phyloP scores from a whole-genome alignment of 2,797 vertebrate species.

The Melanotaenia maccullochi region DNA sequence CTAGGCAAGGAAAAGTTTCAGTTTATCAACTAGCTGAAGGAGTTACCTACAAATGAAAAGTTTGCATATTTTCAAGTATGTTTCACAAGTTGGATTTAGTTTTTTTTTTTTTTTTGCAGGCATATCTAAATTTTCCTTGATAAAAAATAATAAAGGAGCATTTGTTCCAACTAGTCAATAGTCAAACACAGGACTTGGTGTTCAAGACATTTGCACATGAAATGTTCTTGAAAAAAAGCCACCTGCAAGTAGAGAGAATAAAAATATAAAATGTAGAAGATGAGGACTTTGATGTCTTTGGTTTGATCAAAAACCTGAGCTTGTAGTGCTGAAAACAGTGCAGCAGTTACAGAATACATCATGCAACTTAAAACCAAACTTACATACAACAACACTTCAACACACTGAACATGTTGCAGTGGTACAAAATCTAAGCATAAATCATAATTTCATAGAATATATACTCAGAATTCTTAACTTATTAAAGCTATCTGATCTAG shows the following conservation, averaged over 20 bases:
- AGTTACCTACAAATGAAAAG: slow-evolving; percentile 4
- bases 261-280: slow-evolving; percentile 1
- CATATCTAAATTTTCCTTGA: not conserved
- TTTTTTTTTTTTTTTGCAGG: too few species aligned
- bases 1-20: slow-evolving; percentile 8
- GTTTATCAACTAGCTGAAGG: slow-evolving; percentile 28
- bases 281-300: slow-evolving; percentile 3
- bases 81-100: not conserved
- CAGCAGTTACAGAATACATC: not conserved
- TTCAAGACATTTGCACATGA: not conserved
- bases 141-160: not conserved
- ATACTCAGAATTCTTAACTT: not conserved
- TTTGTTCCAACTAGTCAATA: not conserved
- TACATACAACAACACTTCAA: not conserved
- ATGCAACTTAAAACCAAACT: not conserved
- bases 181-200: not conserved
- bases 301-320: slow-evolving; percentile 8
- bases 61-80: not conserved
- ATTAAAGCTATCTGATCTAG: not conserved
- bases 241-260: not conserved
- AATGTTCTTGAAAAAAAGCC: not conserved
- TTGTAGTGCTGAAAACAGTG: not conserved
- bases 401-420: not conserved
- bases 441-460: not conserved
- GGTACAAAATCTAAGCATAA: too few species aligned